phyloP scores from a whole-genome alignment of 2,113 vertebrate species.

The Hemiprocne comata region DNA sequence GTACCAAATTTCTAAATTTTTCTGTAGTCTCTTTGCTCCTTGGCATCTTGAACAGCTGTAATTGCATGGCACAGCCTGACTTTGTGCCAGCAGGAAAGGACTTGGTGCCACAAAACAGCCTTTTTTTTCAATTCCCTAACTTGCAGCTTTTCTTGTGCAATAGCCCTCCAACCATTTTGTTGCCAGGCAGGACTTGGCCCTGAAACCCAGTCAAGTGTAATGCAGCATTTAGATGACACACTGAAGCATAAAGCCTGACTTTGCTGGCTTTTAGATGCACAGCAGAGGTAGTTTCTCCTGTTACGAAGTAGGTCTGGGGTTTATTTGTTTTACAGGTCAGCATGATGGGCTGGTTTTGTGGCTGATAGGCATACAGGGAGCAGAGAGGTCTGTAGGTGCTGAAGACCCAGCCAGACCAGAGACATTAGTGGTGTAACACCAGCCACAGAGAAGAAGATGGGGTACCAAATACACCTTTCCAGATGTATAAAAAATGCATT shows the following conservation, averaged over 20 bases:
- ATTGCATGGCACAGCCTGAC: not conserved
- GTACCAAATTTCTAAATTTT: not conserved
- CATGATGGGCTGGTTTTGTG: not conserved
- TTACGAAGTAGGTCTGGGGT: not conserved
- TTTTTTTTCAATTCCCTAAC: not conserved
- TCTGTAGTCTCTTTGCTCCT: not conserved
- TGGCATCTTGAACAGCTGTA: not conserved
- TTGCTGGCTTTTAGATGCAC: not conserved
- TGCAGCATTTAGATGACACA: slow-evolving; percentile 19
- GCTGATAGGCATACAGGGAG: not conserved
- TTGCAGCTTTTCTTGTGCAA: not conserved
- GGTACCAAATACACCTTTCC: not conserved
- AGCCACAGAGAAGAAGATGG: not conserved
- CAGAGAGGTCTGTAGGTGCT: not conserved
- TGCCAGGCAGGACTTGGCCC: not conserved
- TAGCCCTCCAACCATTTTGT: not conserved
- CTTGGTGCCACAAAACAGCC: not conserved
- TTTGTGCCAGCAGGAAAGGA: not conserved
- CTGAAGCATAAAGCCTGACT: not conserved
- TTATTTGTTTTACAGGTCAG: slow-evolving; percentile 48
- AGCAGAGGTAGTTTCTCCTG: not conserved
- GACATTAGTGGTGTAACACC: not conserved
- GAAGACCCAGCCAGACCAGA: not conserved
- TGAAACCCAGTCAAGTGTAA: slow-evolving; percentile 22
- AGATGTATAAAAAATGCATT: not conserved